Percentiles rank a stretch among this genome's conserved stretches.
Evolutionary conservation across 2,113 vertebrate species (phyloP).

Genomic region (Chinchilla lanigera): DNA sequence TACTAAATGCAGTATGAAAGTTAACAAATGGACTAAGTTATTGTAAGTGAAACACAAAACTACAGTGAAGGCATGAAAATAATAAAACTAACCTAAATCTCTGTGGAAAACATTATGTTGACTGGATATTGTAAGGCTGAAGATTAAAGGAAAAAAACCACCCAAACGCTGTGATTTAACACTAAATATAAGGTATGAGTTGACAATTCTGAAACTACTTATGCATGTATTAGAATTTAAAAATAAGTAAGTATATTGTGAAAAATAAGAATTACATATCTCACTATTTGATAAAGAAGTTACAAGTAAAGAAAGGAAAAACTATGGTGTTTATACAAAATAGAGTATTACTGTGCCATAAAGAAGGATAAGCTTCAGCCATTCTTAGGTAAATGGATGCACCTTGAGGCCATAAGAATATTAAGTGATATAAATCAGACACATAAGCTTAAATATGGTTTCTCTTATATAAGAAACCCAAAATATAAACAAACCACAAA

Average conservation of each 20-base stretch:
- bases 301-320: neutral
- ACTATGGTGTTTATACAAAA: neutral
- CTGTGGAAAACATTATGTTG: neutral
- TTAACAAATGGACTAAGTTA: neutral
- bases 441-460: neutral
- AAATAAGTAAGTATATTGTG: neutral
- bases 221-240: neutral
- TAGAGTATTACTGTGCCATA: neutral
- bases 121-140: neutral
- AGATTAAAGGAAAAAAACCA: neutral
- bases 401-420: neutral
- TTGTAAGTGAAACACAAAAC: constrained; percentile 15
- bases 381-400: neutral
- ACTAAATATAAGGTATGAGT: neutral
- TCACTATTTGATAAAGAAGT: neutral
- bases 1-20: neutral
- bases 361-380: neutral
- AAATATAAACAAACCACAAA: neutral
- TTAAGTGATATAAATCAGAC: neutral
- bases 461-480: neutral
- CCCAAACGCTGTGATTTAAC: neutral
- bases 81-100: constrained; percentile 45
- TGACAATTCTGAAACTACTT: constrained; percentile 26
- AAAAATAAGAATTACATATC: neutral
- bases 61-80: neutral